phyloP scores from a whole-genome alignment of 2,797 vertebrate genomes.

The Sylvia borin region DNA sequence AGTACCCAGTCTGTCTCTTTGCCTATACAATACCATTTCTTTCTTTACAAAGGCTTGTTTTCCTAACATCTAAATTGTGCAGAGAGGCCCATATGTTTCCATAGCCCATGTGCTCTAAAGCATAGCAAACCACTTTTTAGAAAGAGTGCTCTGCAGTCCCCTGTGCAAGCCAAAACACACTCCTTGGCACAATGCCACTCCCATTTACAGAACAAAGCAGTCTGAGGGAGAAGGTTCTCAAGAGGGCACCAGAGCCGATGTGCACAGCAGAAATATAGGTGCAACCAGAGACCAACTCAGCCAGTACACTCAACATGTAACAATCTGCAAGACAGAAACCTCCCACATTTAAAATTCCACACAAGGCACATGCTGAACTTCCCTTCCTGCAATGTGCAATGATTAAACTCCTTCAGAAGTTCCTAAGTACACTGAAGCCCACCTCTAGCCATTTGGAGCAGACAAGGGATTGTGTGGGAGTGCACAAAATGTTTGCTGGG shows the following conservation, averaged over 20 bases:
- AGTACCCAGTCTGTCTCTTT: not conserved
- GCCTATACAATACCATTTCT: not conserved
- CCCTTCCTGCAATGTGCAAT: fast-evolving
- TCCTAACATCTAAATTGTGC: not conserved
- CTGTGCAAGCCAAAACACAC: not conserved
- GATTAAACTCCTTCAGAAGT: not conserved
- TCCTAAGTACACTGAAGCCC: not conserved
- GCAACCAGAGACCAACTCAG: not conserved
- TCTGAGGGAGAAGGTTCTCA: not conserved
- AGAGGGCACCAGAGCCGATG: not conserved
- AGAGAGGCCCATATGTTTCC: not conserved
- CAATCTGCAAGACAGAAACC: not conserved
- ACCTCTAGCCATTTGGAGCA: not conserved
- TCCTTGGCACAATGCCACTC: not conserved
- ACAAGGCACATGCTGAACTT: not conserved
- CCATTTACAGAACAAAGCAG: not conserved
- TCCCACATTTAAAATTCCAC: not conserved
- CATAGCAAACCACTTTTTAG: not conserved
- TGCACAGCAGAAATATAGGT: not conserved
- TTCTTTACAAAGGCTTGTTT: not conserved
- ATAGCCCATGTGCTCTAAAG: not conserved
- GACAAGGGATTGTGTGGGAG: not conserved
- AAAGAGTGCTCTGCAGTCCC: not conserved
- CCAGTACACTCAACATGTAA: not conserved
- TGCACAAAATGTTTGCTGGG: not conserved